phyloP scores from a whole-genome alignment of 1,140 invertebrate genomes.

The Ylistrum balloti region DNA sequence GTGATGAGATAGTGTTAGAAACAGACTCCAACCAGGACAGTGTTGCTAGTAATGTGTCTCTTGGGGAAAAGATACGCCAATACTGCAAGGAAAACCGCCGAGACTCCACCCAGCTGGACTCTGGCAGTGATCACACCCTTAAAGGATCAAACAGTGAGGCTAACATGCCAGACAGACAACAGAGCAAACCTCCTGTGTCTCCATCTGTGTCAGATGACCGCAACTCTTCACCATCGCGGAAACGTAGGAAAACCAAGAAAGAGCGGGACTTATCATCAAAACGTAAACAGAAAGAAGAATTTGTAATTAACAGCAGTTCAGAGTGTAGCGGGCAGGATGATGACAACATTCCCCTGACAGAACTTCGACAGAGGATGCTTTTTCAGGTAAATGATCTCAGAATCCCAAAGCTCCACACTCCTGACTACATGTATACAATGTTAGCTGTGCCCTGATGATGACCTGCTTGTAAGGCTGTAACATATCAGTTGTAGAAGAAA shows the following conservation, averaged over 20 bases:
- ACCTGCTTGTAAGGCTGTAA: no score
- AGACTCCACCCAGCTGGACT: neutral
- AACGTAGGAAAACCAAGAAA: slow-evolving; percentile 67
- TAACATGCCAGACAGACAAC: neutral
- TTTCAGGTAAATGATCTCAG: neutral
- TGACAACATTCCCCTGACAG: slow-evolving; percentile 30
- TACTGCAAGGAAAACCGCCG: slow-evolving; percentile 53
- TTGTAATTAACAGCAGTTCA: slow-evolving; percentile 63
- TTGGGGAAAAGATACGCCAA: slow-evolving; percentile 62
- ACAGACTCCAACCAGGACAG: slow-evolving; percentile 63
- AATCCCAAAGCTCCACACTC: no score
- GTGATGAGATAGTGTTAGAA: slow-evolving; percentile 40
- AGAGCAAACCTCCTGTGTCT: slow-evolving; percentile 21
- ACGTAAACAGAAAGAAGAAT: slow-evolving; percentile 60
- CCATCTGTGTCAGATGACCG: slow-evolving; percentile 2
- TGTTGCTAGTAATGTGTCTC: slow-evolving; percentile 61
- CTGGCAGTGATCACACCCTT: neutral
- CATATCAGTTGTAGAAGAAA: no score
- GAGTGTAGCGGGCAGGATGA: slow-evolving; percentile 59
- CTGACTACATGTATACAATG: no score
- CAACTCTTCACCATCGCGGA: slow-evolving; percentile 50
- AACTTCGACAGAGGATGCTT: neutral
- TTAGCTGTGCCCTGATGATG: no score
- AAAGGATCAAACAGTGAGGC: neutral
- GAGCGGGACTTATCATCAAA: slow-evolving; percentile 61